phyloP scores from a whole-genome alignment of 2,888 invertebrate species.

The Ariolimax columbianus region DNA sequence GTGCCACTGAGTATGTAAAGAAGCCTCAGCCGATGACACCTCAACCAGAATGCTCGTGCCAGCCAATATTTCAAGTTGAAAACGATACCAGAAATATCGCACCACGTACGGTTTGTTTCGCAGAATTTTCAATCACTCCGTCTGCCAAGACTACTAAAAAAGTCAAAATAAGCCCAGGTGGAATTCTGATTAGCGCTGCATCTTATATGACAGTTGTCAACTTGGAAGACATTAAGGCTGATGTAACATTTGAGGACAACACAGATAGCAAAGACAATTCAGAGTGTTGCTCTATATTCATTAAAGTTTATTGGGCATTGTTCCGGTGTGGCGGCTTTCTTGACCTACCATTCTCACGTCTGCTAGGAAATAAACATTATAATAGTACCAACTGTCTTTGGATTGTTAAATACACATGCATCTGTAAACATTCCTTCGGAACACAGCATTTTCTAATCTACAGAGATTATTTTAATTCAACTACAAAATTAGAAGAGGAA shows the following conservation, averaged over 20 bases:
- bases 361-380: too few species aligned
- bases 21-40: too few species aligned
- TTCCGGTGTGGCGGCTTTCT: neutral
- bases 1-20: too few species aligned
- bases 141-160: neutral
- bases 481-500: neutral
- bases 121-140: neutral
- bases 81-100: neutral
- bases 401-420: too few species aligned
- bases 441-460: neutral
- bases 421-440: neutral
- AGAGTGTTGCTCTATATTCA: conserved; percentile 19
- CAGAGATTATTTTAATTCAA: conserved; percentile 14
- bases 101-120: neutral
- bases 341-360: too few species aligned
- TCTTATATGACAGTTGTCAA: neutral
- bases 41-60: too few species aligned
- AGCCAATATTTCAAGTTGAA: too few species aligned
- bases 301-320: conserved; percentile 13
- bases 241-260: conserved; percentile 1
- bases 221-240: neutral
- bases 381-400: too few species aligned
- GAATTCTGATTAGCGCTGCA: neutral
- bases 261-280: neutral
- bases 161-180: neutral